Evolutionary conservation across 2,888 invertebrate species (phyloP), one percentile per base, ranked within the genome.

Genomic region (Esperia sulphurella): DNA sequence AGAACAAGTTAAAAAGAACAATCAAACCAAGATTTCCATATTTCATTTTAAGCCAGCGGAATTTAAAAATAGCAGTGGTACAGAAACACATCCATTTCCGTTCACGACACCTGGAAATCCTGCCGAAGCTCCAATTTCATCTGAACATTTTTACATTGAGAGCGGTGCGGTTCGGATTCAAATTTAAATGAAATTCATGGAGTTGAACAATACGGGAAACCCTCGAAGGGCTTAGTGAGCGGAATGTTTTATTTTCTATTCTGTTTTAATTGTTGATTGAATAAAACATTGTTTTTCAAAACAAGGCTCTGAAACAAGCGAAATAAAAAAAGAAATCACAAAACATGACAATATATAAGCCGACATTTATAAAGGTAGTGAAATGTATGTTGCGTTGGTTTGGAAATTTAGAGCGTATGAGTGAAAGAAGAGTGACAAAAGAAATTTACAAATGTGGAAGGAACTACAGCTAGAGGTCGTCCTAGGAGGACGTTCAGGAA

Each of bases 71-170:
- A 35, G 13, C 7, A 39, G n/a, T 14, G 7, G 14, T 8, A 41
- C 41, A 41, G 30, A 41, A 41, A 30, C 8, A 41, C 41, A 39
- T 29, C 21, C 29, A 12, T 29, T 41, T 41, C 12, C 29, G 8
- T 30, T 41, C 13, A 12, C 29, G 41, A 41, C 41, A 41, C 41
- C 30, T 41, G 29, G 29, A 41, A 41, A 41, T 41, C 41, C 41
- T 29, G 3, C 29, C 29, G 30, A 41, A 41, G 10, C 41, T 41
- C 12, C 41, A 41, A 41, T 41, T 30, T 41, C 41, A 12, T 10
- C 12, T 29, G 41, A 41, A 41, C 30, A 30, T 30, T 41, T 40
- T 41, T 41, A 30, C 41, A 7, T 14, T 35, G 6, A 12, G 12
- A 13, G 13, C 12, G 7, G 3, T 8, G 13, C 14, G 14, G 14